Evolutionary conservation across 2,888 invertebrate genomes (phyloP), one percentile per base, ranked within the genome.

Genomic region (Drosophila merina): DNA sequence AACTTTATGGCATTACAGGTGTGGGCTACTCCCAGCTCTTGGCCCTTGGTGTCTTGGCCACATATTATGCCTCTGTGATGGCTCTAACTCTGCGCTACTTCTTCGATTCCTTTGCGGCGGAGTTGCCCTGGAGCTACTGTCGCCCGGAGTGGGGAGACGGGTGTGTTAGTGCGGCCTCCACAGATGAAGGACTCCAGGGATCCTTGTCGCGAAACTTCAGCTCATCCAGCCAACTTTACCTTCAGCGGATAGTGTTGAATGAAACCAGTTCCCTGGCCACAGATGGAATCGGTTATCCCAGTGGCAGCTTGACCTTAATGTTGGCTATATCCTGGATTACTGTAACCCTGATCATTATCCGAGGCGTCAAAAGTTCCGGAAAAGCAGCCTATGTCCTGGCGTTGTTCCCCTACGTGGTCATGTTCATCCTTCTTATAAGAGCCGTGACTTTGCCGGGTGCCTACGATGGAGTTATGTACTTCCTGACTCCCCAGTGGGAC

Each of bases 351-450:
- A 92, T 94, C 36, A 90, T 94, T 31, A 91, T 93, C 3, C 92
- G 93, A 54, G 94, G 94, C 1, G 93, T 94, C 1, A 92, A 93
- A 77, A 93, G 93, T 73, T 93, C 94, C 0, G 94, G 94, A 30
- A 94, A 94, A 84, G 94, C 93, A 0, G 94, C 95, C 0, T 96
- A 96, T 88, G 94, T 96, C 77, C 93, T 95, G 2, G 95, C 95
- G 0, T 90, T 95, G n/a, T 95, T 95, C 83, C 95, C 95, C 0
- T 94, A 94, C 77, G 86, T 93, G 36, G 92, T 95, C 42, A 93
- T 95, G 90, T 77, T 94, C 26, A 92, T 93, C 36, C 90, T 95
- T 48, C 91, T 95, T 7, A 91, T 94, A 48, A 92, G 94, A 48
- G 93, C 94, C 0, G 90, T 93, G 9, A 94, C 94, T 0, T 83